Evolutionary conservation across 2,797 vertebrate species (phyloP).

Genomic region (Amniataba percoides): DNA sequence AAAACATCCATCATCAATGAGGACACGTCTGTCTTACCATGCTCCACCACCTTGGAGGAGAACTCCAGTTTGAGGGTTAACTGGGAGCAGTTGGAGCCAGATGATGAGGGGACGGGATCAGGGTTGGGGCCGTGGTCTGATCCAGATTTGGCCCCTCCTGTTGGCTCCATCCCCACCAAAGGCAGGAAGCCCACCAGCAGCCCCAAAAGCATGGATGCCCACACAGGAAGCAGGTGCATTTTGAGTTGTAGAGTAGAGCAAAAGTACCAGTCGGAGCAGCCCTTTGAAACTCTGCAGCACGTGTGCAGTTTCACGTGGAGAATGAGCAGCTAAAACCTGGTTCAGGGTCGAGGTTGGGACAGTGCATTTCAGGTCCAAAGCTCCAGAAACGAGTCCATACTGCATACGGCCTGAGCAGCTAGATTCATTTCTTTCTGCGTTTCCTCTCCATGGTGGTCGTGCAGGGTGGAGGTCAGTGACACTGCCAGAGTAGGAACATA

Average conservation of each 20-base stretch:
- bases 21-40: conserved; percentile 88
- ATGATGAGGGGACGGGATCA: conserved; percentile 71
- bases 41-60: conserved; percentile 92
- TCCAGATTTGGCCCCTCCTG: conserved; percentile 65
- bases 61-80: conserved; percentile 94
- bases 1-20: background rate
- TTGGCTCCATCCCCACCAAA: conserved; percentile 85
- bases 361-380: conserved; percentile 86
- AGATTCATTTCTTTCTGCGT: conserved; percentile 98
- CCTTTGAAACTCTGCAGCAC: conserved; percentile 65
- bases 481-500: conserved; percentile 79
- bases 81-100: conserved; percentile 89
- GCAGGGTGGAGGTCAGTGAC: conserved; percentile 85
- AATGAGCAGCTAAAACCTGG: conserved; percentile 43
- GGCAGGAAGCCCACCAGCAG: conserved; percentile 88
- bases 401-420: conserved; percentile 80
- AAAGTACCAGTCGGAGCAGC: conserved; percentile 30
- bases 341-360: conserved; percentile 28
- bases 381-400: conserved; percentile 76
- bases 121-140: conserved; percentile 53
- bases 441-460: conserved; percentile 96
- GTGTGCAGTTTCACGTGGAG: conserved; percentile 28
- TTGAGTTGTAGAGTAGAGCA: conserved; percentile 20
- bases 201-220: conserved; percentile 86
- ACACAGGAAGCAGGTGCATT: conserved; percentile 86